Percentiles rank a stretch among this genome's conserved stretches.
These are phyloP conservation scores for Monochamus alternatus DNA, from an alignment of 2,888 invertebrate species.

Conservation along the genomic window DNA sequence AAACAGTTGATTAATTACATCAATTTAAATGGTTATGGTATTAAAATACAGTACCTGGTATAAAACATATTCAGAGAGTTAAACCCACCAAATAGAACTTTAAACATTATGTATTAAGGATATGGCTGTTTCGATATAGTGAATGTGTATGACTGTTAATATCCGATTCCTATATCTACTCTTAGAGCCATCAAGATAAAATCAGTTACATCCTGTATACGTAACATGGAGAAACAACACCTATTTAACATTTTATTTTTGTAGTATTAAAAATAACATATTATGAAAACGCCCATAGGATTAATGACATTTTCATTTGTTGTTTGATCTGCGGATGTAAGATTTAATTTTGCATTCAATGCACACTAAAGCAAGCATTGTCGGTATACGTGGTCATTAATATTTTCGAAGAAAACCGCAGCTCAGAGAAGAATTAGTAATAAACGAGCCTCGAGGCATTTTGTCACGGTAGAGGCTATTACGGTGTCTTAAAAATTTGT, in stretches of 20 bases:
- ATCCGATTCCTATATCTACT: too few species aligned
- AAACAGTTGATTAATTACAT: too few species aligned
- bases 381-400: conserved; percentile 40
- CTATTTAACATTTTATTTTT: conserved; percentile 22
- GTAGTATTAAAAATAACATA: conserved; percentile 15
- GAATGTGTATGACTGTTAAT: too few species aligned
- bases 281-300: conserved; percentile 8
- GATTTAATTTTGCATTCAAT: conserved; percentile 41
- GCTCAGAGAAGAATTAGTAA: conserved; percentile 35
- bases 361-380: conserved; percentile 36
- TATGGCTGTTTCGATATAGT: too few species aligned
- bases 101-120: too few species aligned
- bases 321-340: conserved; percentile 46
- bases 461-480: conserved; percentile 11
- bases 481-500: not conserved
- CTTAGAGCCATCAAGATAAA: too few species aligned
- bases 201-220: too few species aligned
- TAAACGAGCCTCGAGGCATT: conserved; percentile 20
- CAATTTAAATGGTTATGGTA: too few species aligned
- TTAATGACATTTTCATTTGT: conserved; percentile 42
- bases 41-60: too few species aligned
- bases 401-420: conserved; percentile 41
- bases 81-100: too few species aligned
- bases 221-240: not conserved
- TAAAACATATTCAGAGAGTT: too few species aligned